Evolutionary conservation across 2,113 vertebrate species (phyloP).

Genomic region (Dendropsophus ebraccatus): DNA sequence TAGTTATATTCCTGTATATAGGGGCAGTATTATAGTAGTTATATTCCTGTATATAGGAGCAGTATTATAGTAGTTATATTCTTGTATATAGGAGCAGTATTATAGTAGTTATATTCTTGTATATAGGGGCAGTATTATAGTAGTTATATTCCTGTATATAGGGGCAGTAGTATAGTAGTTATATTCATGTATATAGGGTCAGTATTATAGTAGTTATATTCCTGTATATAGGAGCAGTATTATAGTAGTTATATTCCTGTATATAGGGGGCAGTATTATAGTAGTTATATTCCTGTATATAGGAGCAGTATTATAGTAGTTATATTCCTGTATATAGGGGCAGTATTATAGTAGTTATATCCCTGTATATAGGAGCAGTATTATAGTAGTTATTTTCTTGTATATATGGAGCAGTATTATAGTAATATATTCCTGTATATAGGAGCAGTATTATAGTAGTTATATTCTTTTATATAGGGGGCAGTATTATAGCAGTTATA

Average conservation of each 20-base stretch:
- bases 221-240: not conserved
- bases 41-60: not conserved
- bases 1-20: not conserved
- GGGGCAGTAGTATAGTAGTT: not conserved
- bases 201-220: not conserved
- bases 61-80: conserved; percentile 1
- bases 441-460: not conserved
- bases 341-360: not conserved
- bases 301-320: too few species aligned
- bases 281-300: too few species aligned
- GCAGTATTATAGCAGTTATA: not conserved
- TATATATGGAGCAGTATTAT: too few species aligned
- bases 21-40: not conserved
- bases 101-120: conserved; percentile 10
- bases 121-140: not conserved
- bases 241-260: too few species aligned
- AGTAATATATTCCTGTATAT: not conserved
- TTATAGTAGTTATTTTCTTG: too few species aligned
- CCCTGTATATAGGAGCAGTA: not conserved
- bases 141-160: not conserved
- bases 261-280: too few species aligned
- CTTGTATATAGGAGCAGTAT: not conserved
- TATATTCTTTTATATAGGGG: not conserved
- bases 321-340: not conserved
- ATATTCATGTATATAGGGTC: not conserved